phyloP scores from a whole-genome alignment of 2,113 vertebrate genomes.

The Ctenodactylus gundi region DNA sequence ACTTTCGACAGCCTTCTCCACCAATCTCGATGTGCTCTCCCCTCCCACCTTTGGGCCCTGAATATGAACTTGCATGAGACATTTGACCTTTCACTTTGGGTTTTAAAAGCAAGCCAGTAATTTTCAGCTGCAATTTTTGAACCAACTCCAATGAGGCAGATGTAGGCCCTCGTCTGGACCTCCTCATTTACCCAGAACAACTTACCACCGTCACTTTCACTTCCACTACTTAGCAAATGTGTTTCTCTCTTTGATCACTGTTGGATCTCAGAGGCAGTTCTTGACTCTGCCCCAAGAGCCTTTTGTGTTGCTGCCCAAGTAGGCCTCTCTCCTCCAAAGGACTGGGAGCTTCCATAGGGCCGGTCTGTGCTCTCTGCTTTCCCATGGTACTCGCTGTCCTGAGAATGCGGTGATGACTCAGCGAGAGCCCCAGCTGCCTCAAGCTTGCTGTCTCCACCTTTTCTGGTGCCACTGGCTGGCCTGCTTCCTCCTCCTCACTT shows the following conservation, averaged over 20 bases:
- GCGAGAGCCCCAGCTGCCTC: neutral
- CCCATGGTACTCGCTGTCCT: neutral
- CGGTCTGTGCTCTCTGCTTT: neutral
- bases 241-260: neutral
- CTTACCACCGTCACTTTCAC: neutral
- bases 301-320: neutral
- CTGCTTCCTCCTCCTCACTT: neutral
- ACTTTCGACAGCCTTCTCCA: neutral
- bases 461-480: neutral
- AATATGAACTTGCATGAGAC: conserved; percentile 61
- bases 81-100: conserved; percentile 50
- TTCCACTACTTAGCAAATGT: neutral
- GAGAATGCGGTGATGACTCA: neutral
- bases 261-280: neutral
- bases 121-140: conserved; percentile 66
- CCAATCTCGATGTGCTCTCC: neutral
- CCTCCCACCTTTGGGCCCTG: neutral
- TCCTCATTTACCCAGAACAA: conserved; percentile 31
- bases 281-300: neutral
- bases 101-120: conserved; percentile 44
- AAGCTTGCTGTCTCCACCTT: neutral
- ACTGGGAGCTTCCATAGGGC: neutral
- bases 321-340: neutral
- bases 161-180: neutral
- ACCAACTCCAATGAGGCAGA: conserved; percentile 50